phyloP scores from a whole-genome alignment of 2,888 invertebrate genomes.

The Drosophila tanythrix region DNA sequence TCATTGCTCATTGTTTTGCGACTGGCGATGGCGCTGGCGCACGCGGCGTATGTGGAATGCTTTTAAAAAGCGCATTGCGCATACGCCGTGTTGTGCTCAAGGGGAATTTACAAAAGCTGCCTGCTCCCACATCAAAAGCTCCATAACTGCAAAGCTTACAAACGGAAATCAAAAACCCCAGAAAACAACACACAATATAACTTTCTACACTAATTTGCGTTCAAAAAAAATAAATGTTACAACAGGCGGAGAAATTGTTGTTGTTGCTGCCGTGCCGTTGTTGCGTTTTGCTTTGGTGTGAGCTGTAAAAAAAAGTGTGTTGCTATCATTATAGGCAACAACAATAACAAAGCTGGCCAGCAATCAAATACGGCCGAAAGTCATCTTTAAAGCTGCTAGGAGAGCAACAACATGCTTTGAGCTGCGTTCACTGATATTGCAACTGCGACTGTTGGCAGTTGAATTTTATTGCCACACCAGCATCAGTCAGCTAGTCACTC shows the following conservation, averaged over 20 bases:
- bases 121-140: slow-evolving; percentile 32
- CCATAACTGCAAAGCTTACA: slow-evolving; percentile 38
- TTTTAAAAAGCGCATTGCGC: slow-evolving; percentile 69
- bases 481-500: slow-evolving; percentile 48
- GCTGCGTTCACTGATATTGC: slow-evolving; percentile 59
- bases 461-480: slow-evolving; percentile 76
- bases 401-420: slow-evolving; percentile 57
- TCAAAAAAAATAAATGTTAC: slow-evolving; percentile 47
- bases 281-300: slow-evolving; percentile 26
- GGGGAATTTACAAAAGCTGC: slow-evolving; percentile 43
- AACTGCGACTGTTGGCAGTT: slow-evolving; percentile 69
- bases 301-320: slow-evolving; percentile 45
- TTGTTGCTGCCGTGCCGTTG: slow-evolving; percentile 38
- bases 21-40: slow-evolving; percentile 24
- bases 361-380: slow-evolving; percentile 62
- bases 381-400: slow-evolving; percentile 52
- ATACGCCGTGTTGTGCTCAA: slow-evolving; percentile 59
- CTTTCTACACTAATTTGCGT: slow-evolving; percentile 74
- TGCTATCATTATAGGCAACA: slow-evolving; percentile 72
- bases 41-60: slow-evolving; percentile 67
- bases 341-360: slow-evolving; percentile 38
- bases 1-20: slow-evolving; percentile 25
- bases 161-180: slow-evolving; percentile 51
- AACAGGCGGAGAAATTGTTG: slow-evolving; percentile 66
- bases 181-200: slow-evolving; percentile 39